phyloP scores from a whole-genome alignment of 2,113 vertebrate species.

The Indri indri region DNA sequence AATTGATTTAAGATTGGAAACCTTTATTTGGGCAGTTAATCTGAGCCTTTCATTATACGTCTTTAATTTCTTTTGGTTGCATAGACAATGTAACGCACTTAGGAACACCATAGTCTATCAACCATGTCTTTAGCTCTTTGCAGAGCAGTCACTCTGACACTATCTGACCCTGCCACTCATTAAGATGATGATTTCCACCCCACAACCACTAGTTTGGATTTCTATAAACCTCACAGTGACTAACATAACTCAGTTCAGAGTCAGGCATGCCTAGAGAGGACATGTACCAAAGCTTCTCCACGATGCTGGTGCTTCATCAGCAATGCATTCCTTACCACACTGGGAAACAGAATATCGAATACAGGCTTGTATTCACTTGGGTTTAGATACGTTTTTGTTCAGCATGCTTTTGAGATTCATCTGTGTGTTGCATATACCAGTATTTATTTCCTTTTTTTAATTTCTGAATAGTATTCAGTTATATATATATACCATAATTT shows the following conservation, averaged over 20 bases:
- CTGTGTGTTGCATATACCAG: background rate
- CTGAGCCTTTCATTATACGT: background rate
- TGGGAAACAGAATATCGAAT: background rate
- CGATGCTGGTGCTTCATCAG: rapidly evolving
- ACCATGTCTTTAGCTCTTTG: background rate
- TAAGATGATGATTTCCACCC: background rate
- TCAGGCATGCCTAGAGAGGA: background rate
- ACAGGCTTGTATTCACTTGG: background rate
- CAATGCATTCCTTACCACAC: background rate
- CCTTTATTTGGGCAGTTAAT: background rate
- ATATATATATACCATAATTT: background rate
- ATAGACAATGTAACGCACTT: background rate
- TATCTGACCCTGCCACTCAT: background rate
- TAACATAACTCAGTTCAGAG: background rate
- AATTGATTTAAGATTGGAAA: background rate
- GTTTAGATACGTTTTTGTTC: background rate
- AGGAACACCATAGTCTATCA: background rate
- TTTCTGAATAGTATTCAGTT: background rate
- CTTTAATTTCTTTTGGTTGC: background rate
- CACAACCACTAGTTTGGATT: background rate
- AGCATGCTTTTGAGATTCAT: background rate
- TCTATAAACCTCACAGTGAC: background rate
- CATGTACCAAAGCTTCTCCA: background rate
- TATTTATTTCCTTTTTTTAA: background rate
- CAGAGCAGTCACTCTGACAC: background rate